phyloP scores from a whole-genome alignment of 2,797 vertebrate genomes.

The Acropternis orthonyx region DNA sequence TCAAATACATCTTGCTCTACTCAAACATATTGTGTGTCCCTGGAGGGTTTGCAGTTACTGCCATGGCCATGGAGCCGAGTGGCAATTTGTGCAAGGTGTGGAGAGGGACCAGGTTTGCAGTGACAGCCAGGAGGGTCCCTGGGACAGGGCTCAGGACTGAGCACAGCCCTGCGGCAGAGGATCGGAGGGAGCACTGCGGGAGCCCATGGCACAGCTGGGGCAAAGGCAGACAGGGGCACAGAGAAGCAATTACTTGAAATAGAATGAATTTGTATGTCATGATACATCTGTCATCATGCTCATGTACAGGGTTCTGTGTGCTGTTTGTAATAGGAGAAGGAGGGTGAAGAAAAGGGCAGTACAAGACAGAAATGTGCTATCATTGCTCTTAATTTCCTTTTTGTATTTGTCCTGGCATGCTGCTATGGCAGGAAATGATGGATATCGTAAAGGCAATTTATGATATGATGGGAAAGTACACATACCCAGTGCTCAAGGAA shows the following conservation, averaged over 20 bases:
- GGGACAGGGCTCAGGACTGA: not conserved
- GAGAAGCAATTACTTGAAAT: not conserved
- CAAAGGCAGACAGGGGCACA: not conserved
- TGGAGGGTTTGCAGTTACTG: not conserved
- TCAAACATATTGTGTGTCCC: not conserved
- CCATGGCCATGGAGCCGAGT: rapidly evolving
- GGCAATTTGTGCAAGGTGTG: not conserved
- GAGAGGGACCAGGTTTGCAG: not conserved
- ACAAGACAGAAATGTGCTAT: not conserved
- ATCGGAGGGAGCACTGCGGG: not conserved
- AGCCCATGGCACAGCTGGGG: rapidly evolving
- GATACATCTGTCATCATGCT: not conserved
- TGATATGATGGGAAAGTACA: slow-evolving; percentile 99
- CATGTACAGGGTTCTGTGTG: not conserved
- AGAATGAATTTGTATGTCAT: not conserved
- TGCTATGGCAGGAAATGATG: slow-evolving; percentile 89
- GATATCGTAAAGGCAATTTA: slow-evolving; percentile 98
- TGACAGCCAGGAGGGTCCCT: too few species aligned
- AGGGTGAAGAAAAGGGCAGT: not conserved
- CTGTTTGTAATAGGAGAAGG: not conserved
- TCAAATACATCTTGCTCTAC: not conserved
- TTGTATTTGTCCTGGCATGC: not conserved
- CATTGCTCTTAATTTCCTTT: not conserved
- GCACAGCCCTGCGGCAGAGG: not conserved
- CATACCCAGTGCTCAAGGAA: slow-evolving; percentile 92